Conservation (phyloP, 2,797 vertebrate species). For the Carduelis carduelis region DNA sequence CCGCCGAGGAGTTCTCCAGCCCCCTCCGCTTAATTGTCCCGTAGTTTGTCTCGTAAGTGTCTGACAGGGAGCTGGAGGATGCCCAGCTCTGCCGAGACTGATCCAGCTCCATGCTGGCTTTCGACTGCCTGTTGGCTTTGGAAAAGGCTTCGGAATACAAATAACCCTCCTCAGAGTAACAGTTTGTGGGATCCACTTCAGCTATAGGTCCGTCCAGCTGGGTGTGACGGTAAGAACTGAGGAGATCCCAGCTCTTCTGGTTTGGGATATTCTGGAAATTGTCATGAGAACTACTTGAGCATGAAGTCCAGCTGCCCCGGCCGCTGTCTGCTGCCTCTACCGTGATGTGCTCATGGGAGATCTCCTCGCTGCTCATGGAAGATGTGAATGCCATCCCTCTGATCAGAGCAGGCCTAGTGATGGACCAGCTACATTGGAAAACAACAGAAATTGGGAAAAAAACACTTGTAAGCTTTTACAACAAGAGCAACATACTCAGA, state of each 20-base stretch:
- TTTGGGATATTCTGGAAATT: slow-evolving; percentile 90
- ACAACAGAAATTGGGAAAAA: neutral
- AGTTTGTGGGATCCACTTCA: slow-evolving; percentile 79
- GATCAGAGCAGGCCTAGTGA: slow-evolving; percentile 69
- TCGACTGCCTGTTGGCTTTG: slow-evolving; percentile 74
- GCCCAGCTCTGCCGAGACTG: slow-evolving; percentile 88
- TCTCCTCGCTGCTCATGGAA: slow-evolving; percentile 87
- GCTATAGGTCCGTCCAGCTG: slow-evolving; percentile 82
- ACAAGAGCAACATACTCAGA: fast-evolving
- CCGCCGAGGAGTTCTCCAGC: slow-evolving; percentile 66
- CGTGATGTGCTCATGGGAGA: slow-evolving; percentile 82
- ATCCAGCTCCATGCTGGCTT: slow-evolving; percentile 74
- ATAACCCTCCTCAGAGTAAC: slow-evolving; percentile 65
- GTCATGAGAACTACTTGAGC: slow-evolving; percentile 94
- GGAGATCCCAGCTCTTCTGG: slow-evolving; percentile 84
- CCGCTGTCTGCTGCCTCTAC: slow-evolving; percentile 90
- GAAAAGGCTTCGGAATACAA: slow-evolving; percentile 64
- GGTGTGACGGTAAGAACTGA: slow-evolving; percentile 80
- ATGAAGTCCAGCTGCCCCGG: slow-evolving; percentile 96
- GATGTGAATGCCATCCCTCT: slow-evolving; percentile 80
- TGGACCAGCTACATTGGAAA: slow-evolving; percentile 65
- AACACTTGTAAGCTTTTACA: neutral
- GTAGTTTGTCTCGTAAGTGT: slow-evolving; percentile 86
- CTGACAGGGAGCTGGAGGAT: slow-evolving; percentile 88
- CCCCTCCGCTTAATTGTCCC: slow-evolving; percentile 86